Conservation (phyloP, 2,113 vertebrate species). For the Myrmecobius fasciatus region DNA sequence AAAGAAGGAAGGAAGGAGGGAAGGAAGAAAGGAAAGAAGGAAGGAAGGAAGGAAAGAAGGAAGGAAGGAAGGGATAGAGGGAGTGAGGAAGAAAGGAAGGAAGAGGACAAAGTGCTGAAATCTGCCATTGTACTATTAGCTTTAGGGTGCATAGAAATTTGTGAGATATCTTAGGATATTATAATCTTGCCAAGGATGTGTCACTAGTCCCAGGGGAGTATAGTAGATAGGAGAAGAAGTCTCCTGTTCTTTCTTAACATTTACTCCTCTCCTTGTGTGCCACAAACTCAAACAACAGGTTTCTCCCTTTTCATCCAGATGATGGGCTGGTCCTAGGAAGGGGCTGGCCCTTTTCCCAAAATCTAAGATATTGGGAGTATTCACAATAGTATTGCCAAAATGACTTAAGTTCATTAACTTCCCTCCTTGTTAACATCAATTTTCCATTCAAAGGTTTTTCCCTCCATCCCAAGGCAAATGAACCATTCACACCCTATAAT, state of each 20-base stretch:
- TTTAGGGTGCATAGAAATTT: background rate
- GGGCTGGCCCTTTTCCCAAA: background rate
- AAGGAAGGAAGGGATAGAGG: no score
- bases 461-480: background rate
- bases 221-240: background rate
- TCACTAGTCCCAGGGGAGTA: background rate
- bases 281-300: background rate
- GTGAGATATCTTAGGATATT: background rate
- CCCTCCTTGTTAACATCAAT: background rate
- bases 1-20: no score
- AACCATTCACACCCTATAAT: background rate
- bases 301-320: background rate
- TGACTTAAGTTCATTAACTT: background rate
- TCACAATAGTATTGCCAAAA: background rate
- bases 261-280: background rate
- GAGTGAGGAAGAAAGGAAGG: background rate
- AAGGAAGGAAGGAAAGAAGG: no score
- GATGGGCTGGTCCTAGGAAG: background rate
- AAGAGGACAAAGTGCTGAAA: background rate
- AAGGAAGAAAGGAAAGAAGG: background rate
- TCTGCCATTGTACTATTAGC: background rate
- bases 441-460: background rate
- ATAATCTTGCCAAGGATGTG: background rate
- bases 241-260: background rate
- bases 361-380: background rate